Conservation (phyloP, 2,113 vertebrate genomes). For the Tragelaphus imberbis region DNA sequence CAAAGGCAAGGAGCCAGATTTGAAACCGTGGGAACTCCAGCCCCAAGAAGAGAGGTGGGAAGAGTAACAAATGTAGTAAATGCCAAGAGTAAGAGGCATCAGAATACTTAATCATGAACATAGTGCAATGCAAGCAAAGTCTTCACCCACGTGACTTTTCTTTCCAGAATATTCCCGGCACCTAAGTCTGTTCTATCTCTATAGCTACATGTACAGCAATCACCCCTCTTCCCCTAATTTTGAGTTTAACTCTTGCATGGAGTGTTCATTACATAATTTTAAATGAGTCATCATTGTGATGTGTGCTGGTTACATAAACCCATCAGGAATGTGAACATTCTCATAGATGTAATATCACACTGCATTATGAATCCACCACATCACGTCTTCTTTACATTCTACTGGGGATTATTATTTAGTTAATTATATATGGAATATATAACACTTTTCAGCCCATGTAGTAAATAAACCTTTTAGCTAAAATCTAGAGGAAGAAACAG, state of each 20-base stretch:
- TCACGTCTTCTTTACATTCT: neutral
- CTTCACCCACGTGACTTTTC: neutral
- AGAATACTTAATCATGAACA: neutral
- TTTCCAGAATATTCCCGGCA: neutral
- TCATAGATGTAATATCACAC: neutral
- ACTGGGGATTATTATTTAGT: neutral
- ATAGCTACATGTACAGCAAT: neutral
- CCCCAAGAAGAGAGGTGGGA: neutral
- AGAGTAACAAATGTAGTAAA: neutral
- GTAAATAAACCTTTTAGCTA: neutral
- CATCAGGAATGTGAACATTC: neutral
- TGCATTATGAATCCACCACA: neutral
- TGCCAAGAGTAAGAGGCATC: neutral
- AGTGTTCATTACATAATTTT: neutral
- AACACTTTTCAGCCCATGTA: neutral
- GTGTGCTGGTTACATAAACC: neutral
- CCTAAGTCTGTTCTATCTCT: neutral
- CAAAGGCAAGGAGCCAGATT: neutral
- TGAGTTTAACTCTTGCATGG: neutral
- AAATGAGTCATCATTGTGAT: neutral
- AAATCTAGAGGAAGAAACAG: neutral
- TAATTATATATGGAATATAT: neutral
- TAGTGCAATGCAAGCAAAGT: neutral
- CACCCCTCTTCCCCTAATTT: neutral
- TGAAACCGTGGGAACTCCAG: neutral